Evolutionary conservation across 2,888 invertebrate genomes (phyloP), one percentile per base, ranked within the genome.

Genomic region (Pherbina coryleti): DNA sequence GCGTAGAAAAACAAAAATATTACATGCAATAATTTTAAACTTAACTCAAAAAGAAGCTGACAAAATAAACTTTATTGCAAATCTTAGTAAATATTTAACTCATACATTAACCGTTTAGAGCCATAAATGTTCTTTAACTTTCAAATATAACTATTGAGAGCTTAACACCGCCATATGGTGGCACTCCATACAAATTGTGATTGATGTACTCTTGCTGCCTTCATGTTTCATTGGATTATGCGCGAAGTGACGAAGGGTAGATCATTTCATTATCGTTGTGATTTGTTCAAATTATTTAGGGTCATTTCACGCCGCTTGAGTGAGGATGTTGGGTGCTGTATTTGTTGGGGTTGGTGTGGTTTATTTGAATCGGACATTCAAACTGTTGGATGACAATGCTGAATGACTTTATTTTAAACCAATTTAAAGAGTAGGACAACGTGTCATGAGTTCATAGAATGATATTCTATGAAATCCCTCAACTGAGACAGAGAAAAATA

Each of bases 201-300:
- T 83, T 81, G 80, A 83, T 82, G 80, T 77, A 66, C 72, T 78
- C 67, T 53, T 64, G 70, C 74, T 70, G 76, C 51, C 37, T 25
- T 7, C 60, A 44, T 53, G 19, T 51, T 25, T 2, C 31, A n/a
- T 49, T 51, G 67, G 74, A 75, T 76, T 76, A 66, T 51, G 37
- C 17, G 25, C 75, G 55, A 66, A 60, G 77, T 71, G 75, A 66
- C 76, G 69, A 77, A 78, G 76, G 78, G 75, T 78, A 76, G 74
- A 81, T 62, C 57, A 81, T 79, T 81, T 79, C 76, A 79, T 81
- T 81, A 78, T 79, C 73, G 78, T 60, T 76, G 78, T 81, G 81
- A 81, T 81, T 81, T 79, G 74, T 73, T 79, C 79, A 81, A 81
- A 81, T 81, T 81, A 81, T 78, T 72, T 76, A 74, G 73, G 81